These are phyloP conservation scores for Gandaritis pyraliata DNA, from an alignment of 2,888 invertebrate genomes.

Conservation along the genomic window DNA sequence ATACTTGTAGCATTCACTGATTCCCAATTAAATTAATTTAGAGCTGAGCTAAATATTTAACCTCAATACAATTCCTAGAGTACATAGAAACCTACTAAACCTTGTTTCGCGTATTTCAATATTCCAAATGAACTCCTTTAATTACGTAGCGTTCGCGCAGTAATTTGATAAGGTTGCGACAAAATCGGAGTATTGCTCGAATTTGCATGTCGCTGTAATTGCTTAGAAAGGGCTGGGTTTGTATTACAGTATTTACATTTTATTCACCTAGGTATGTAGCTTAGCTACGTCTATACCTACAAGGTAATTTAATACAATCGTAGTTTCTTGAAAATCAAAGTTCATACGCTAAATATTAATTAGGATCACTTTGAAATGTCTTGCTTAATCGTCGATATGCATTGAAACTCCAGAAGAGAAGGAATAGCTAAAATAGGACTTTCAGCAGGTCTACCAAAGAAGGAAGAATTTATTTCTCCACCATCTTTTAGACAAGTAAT, in stretches of 20 bases:
- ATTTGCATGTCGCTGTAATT: slow-evolving; percentile 25
- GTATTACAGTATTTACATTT: slow-evolving; percentile 7
- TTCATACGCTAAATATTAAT: too few species aligned
- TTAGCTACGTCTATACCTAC: slow-evolving; percentile 3
- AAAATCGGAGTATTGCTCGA: slow-evolving; percentile 24
- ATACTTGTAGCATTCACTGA: too few species aligned
- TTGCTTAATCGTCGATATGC: too few species aligned
- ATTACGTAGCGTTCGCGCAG: slow-evolving; percentile 19
- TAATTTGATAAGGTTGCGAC: slow-evolving; percentile 25
- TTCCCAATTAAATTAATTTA: neutral
- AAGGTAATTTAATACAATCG: neutral
- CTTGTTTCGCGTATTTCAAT: slow-evolving; percentile 19
- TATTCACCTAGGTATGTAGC: neutral
- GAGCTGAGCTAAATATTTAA: neutral
- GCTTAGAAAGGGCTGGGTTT: slow-evolving; percentile 16
- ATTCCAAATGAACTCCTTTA: slow-evolving; percentile 25
- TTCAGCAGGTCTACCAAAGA: too few species aligned
- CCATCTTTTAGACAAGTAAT: too few species aligned
- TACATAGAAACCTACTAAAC: slow-evolving; percentile 3
- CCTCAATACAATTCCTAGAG: neutral
- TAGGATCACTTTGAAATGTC: too few species aligned
- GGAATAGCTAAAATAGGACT: too few species aligned
- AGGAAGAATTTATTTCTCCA: too few species aligned
- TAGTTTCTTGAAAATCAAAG: too few species aligned
- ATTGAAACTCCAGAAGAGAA: too few species aligned